These are phyloP conservation scores for Thecophora atra DNA, from an alignment of 2,888 invertebrate species.

Conservation along the genomic window DNA sequence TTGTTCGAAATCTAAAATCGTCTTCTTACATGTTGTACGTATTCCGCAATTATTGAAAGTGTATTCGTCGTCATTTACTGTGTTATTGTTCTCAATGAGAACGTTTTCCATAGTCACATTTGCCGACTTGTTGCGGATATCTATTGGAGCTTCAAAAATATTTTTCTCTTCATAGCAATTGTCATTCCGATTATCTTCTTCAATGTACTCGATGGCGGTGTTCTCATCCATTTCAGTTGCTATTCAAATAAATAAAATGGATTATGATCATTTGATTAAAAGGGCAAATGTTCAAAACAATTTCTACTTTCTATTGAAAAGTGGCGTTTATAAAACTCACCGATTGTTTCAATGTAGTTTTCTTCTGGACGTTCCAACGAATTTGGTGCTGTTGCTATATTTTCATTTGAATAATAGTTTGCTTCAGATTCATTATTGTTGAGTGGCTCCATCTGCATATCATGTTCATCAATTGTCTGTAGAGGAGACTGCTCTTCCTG, in stretches of 20 bases:
- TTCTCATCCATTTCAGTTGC: constrained; percentile 54
- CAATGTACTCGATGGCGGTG: constrained; percentile 56
- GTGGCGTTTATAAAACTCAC: constrained; percentile 36
- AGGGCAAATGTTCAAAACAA: background rate
- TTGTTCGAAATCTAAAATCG: background rate
- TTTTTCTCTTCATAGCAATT: background rate
- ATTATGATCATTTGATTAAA: background rate
- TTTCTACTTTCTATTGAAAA: too few relatives aligned
- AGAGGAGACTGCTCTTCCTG: constrained; percentile 43
- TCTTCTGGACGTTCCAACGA: constrained; percentile 39
- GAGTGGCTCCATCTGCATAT: constrained; percentile 23
- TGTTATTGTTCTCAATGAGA: constrained; percentile 10
- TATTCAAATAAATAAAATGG: background rate
- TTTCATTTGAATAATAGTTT: constrained; percentile 16
- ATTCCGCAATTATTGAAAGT: background rate
- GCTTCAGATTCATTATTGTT: constrained; percentile 18
- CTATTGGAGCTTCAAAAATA: background rate
- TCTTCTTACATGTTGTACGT: background rate
- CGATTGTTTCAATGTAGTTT: constrained; percentile 42
- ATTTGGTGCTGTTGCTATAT: constrained; percentile 11
- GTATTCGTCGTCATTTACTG: background rate
- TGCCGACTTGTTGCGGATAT: background rate
- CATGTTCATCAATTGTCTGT: constrained; percentile 45
- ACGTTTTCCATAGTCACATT: constrained; percentile 13
- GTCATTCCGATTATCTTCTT: constrained; percentile 48